Conservation (phyloP, 2,888 invertebrate genomes). For the Athalia cordata region DNA sequence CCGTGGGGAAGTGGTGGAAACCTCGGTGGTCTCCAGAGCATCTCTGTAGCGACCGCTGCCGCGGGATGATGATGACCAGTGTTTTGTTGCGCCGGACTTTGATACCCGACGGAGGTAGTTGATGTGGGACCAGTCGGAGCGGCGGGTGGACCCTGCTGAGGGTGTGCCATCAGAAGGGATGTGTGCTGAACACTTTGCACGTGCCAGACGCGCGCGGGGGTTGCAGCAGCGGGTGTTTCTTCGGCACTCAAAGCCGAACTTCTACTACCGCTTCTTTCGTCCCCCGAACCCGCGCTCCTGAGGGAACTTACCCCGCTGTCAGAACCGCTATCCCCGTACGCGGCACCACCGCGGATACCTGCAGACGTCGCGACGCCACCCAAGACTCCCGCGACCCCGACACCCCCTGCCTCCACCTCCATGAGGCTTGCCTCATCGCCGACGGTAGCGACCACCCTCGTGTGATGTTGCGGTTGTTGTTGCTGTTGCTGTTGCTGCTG, state of each 20-base stretch:
- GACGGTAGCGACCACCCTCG: constrained; percentile 49
- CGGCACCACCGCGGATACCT: constrained; percentile 68
- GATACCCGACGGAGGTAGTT: constrained; percentile 66
- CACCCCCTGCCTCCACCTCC: constrained; percentile 69
- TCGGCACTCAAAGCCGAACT: constrained; percentile 85
- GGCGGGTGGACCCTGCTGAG: constrained; percentile 68
- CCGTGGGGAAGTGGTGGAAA: constrained; percentile 77
- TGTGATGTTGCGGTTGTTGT: constrained; percentile 58
- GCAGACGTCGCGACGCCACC: constrained; percentile 48
- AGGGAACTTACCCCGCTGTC: constrained; percentile 86
- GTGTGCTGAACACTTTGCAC: constrained; percentile 79
- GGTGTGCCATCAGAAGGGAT: constrained; percentile 78
- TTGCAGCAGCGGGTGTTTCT: constrained; percentile 76
- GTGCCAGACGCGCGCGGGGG: constrained; percentile 73
- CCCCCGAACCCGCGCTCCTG: constrained; percentile 82
- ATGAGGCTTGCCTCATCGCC: constrained; percentile 69
- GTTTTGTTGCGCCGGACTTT: constrained; percentile 53
- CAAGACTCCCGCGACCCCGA: constrained; percentile 58
- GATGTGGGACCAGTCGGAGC: constrained; percentile 64
- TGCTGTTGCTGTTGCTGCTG: constrained; percentile 60
- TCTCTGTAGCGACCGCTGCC: constrained; percentile 64
- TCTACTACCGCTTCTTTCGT: constrained; percentile 86
- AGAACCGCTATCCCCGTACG: constrained; percentile 76
- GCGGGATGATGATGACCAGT: constrained; percentile 60
- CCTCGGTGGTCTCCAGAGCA: constrained; percentile 73